These are phyloP conservation scores for Ellobium chinense DNA, from an alignment of 2,888 invertebrate genomes.

Conservation along the genomic window DNA sequence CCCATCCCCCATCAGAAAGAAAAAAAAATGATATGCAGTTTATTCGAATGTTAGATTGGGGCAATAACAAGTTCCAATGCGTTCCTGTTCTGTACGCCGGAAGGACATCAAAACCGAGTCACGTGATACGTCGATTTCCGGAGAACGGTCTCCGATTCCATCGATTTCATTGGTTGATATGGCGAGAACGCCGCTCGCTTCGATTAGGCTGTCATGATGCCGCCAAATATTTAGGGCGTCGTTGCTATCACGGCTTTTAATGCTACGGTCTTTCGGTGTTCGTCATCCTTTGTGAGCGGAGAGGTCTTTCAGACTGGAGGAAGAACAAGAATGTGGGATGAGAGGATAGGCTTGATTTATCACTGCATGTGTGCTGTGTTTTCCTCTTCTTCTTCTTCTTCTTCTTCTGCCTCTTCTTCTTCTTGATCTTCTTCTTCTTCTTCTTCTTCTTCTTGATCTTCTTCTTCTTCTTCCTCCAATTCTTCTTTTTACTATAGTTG, in stretches of 20 bases:
- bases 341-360: background rate
- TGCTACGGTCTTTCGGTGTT: background rate
- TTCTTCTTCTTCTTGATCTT: background rate
- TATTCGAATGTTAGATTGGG: background rate
- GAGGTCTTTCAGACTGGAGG: background rate
- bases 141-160: conserved; percentile 28
- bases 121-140: conserved; percentile 41
- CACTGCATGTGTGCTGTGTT: background rate
- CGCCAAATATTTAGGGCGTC: conserved; percentile 28
- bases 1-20: too few species aligned
- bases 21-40: background rate
- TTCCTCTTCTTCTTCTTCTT: background rate
- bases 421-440: background rate
- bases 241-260: conserved; percentile 9
- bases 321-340: background rate
- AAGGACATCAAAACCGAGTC: conserved; percentile 26
- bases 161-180: conserved; percentile 37
- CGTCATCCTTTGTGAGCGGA: background rate
- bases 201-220: conserved; percentile 25
- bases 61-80: background rate
- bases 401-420: background rate
- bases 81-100: conserved; percentile 15
- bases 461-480: background rate
- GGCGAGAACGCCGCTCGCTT: conserved; percentile 1
- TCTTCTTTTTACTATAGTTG: background rate